phyloP scores from a whole-genome alignment of 1,140 invertebrate species.

The Diprion similis region DNA sequence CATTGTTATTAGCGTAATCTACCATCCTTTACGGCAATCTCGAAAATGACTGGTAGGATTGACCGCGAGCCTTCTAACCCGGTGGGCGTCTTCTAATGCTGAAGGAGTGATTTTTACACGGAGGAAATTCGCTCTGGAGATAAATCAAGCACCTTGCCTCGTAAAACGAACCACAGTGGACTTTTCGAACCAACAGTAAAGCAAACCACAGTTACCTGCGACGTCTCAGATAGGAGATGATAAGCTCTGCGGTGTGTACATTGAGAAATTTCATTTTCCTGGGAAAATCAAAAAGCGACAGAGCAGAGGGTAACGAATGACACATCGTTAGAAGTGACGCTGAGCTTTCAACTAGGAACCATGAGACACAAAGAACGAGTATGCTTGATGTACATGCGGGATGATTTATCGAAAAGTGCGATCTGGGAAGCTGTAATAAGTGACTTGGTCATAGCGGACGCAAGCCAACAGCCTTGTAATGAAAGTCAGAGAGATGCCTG shows the following conservation, averaged over 20 bases:
- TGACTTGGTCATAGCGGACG: slow-evolving; percentile 1
- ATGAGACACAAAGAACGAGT: background rate
- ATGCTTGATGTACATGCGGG: background rate
- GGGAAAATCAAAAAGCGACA: no score
- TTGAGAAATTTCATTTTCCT: background rate
- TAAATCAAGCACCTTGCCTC: background rate
- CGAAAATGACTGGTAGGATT: no score
- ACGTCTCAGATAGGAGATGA: background rate
- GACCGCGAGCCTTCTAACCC: no score
- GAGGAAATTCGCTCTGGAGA: background rate
- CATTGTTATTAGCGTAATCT: no score
- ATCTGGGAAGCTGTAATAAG: slow-evolving; percentile 7
- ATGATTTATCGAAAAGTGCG: background rate
- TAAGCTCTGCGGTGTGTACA: background rate
- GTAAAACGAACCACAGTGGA: background rate
- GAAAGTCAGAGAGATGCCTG: background rate
- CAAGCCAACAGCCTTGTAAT: background rate
- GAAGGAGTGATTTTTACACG: no score
- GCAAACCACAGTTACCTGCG: background rate
- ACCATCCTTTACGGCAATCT: no score
- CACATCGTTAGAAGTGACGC: background rate
- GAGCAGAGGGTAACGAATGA: no score
- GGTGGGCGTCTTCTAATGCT: no score
- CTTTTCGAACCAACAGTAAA: background rate
- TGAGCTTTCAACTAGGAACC: background rate